Evolutionary conservation across 2,888 invertebrate genomes (phyloP).

Genomic region (Machimus rusticus): DNA sequence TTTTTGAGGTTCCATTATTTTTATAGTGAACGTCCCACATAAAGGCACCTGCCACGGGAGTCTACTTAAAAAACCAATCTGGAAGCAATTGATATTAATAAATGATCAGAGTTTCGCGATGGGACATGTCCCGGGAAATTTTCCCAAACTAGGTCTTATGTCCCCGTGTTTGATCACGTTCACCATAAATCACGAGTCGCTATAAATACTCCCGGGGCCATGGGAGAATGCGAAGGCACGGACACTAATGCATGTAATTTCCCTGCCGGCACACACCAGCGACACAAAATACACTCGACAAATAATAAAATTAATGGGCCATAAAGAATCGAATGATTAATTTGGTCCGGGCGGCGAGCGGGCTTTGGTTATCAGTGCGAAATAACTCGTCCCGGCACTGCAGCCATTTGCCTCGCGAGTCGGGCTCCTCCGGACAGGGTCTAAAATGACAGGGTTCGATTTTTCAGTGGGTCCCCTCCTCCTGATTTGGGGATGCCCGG

Average conservation of each 20-base stretch:
- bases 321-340: slow-evolving; percentile 38
- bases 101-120: neutral
- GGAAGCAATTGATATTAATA: slow-evolving; percentile 24
- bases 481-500: neutral
- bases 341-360: neutral
- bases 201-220: neutral
- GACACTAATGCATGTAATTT: slow-evolving; percentile 27
- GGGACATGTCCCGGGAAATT: neutral
- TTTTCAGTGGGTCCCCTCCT: neutral
- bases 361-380: slow-evolving; percentile 6
- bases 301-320: slow-evolving; percentile 40
- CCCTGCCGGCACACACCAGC: neutral
- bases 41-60: neutral
- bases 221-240: neutral
- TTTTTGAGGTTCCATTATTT: neutral
- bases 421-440: neutral
- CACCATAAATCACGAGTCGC: slow-evolving; percentile 6
- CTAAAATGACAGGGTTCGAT: slow-evolving; percentile 12
- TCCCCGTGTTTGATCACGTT: slow-evolving; percentile 7
- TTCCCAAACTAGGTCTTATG: neutral
- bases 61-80: slow-evolving; percentile 7
- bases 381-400: slow-evolving; percentile 8
- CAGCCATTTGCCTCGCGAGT: neutral
- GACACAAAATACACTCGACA: slow-evolving; percentile 32
- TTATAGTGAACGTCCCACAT: neutral